A percentile compares a stretch with the other conserved stretches of the same genome.
Conservation (phyloP, 2,113 vertebrate genomes). For the Glareola pratincola region DNA sequence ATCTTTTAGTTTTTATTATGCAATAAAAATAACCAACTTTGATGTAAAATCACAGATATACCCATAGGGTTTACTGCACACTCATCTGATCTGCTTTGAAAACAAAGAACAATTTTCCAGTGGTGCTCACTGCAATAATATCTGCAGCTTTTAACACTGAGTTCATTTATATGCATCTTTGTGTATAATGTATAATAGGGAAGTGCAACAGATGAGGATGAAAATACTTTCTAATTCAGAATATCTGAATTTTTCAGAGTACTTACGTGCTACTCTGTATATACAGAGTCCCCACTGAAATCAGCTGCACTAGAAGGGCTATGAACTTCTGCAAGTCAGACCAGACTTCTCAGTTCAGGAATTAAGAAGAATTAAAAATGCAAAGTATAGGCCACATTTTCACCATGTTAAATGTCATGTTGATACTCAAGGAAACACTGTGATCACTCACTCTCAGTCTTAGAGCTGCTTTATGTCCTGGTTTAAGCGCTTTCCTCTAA, state of each 20-base stretch:
- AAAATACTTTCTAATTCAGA: background rate
- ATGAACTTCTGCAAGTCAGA: background rate
- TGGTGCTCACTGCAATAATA: background rate
- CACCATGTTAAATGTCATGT: background rate
- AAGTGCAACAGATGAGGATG: background rate
- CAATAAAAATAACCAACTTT: background rate
- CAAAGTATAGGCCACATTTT: background rate
- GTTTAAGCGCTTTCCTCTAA: background rate
- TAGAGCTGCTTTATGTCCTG: background rate
- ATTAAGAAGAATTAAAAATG: background rate
- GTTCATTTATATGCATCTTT: background rate
- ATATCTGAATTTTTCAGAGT: background rate
- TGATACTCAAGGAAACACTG: background rate
- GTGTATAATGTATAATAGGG: background rate
- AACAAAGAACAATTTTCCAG: background rate
- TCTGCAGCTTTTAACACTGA: background rate
- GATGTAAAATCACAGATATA: background rate
- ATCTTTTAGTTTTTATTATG: background rate
- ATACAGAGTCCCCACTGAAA: background rate
- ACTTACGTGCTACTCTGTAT: background rate
- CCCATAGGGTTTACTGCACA: background rate
- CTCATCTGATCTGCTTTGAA: background rate
- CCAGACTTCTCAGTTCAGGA: background rate
- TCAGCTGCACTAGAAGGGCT: background rate
- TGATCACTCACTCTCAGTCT: background rate